phyloP scores from a whole-genome alignment of 2,797 vertebrate genomes.

The Apogon talboti region DNA sequence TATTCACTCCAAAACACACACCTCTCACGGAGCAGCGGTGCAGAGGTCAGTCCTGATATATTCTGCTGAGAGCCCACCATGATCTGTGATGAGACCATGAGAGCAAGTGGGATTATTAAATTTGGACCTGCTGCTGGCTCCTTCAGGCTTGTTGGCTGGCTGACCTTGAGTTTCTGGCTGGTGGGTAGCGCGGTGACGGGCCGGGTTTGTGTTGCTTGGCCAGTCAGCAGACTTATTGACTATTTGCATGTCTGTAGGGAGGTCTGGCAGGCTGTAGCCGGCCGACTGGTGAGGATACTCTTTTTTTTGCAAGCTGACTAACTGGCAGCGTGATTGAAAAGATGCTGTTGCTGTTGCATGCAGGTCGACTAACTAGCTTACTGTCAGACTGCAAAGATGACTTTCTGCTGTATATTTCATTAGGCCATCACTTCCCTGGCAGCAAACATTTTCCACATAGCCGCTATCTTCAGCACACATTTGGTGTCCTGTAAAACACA shows the following conservation, averaged over 20 bases:
- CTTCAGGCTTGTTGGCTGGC: conserved; percentile 57
- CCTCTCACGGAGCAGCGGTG: conserved; percentile 31
- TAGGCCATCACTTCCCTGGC: conserved; percentile 26
- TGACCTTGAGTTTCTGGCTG: conserved; percentile 73
- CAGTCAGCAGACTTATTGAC: conserved; percentile 60
- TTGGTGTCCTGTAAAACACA: conserved; percentile 16
- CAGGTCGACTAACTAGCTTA: conserved; percentile 2
- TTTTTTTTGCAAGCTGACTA: conserved; percentile 36
- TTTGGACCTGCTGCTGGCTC: conserved; percentile 64
- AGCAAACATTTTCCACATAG: conserved; percentile 32
- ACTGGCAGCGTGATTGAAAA: conserved; percentile 35
- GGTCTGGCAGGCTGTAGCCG: conserved; percentile 21
- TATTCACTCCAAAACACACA: conserved; percentile 33
- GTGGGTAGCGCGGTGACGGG: conserved; percentile 44
- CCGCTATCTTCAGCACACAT: conserved; percentile 25
- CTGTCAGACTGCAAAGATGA: conserved; percentile 8
- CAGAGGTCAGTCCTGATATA: conserved; percentile 69
- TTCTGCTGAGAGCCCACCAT: conserved; percentile 62
- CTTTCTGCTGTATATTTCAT: conserved; percentile 46
- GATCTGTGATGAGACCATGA: conserved; percentile 70
- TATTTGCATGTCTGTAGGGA: conserved; percentile 46
- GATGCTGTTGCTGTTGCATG: conserved; percentile 33
- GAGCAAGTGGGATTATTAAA: conserved; percentile 73
- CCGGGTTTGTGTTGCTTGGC: conserved; percentile 40
- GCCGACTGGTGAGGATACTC: conserved; percentile 20